Evolutionary conservation across 2,113 vertebrate species (phyloP).

Genomic region (Aldabrachelys gigantea): DNA sequence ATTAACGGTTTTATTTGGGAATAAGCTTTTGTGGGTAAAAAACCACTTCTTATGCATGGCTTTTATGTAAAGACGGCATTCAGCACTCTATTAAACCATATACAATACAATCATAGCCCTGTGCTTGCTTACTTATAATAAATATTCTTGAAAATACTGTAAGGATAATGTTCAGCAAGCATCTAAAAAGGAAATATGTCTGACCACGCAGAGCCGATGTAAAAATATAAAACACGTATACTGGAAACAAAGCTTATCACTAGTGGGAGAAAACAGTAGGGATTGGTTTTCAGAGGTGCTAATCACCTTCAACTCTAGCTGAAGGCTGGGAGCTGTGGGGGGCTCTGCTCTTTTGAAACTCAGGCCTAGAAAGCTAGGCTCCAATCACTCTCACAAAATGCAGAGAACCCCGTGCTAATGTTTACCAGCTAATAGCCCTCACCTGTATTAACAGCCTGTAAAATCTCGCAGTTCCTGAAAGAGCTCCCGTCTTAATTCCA

Average conservation of each 20-base stretch:
- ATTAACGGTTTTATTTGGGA: too few species aligned
- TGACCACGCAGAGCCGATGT: neutral
- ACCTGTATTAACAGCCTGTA: neutral
- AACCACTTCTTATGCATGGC: neutral
- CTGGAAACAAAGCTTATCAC: neutral
- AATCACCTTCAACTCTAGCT: neutral
- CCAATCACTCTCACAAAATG: neutral
- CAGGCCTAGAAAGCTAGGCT: neutral
- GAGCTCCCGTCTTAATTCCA: neutral
- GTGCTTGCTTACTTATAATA: neutral
- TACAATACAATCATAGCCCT: neutral
- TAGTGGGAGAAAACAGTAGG: neutral
- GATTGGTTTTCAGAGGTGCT: accelerated
- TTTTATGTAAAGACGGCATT: neutral
- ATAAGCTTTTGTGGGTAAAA: too few species aligned
- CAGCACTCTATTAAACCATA: neutral
- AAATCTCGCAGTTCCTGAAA: neutral
- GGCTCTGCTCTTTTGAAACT: neutral
- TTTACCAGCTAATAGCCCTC: neutral
- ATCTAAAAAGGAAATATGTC: neutral
- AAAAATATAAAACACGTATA: neutral
- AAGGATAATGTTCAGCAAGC: neutral
- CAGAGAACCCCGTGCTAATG: neutral
- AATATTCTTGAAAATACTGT: neutral
- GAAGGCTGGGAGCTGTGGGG: neutral